Evolutionary conservation across 2,797 vertebrate genomes (phyloP).

Genomic region (Cyprinodon diabolis): DNA sequence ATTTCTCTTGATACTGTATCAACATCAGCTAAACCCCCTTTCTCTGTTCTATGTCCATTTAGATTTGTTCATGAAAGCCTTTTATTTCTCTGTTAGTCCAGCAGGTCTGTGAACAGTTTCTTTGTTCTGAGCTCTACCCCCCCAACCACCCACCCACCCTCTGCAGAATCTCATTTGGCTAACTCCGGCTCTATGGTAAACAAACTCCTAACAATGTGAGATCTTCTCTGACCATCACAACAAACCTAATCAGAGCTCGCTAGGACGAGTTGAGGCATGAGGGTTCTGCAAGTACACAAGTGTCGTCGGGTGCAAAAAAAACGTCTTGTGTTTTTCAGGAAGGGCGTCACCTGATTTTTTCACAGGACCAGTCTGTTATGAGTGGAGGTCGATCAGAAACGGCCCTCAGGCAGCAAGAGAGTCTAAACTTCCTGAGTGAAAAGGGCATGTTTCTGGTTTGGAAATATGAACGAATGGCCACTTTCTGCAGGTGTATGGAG

Average conservation of each 20-base stretch:
- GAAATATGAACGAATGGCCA: slow-evolving; percentile 10
- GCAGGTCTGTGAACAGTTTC: slow-evolving; percentile 66
- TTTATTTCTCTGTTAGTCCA: slow-evolving; percentile 68
- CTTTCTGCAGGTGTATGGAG: slow-evolving; percentile 70
- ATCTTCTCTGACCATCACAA: slow-evolving; percentile 65
- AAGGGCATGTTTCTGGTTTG: slow-evolving; percentile 6
- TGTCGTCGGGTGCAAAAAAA: slow-evolving; percentile 1
- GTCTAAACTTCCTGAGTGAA: slow-evolving; percentile 10
- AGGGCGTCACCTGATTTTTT: slow-evolving; percentile 61
- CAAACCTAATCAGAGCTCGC: slow-evolving; percentile 61
- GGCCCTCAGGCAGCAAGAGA: slow-evolving; percentile 15
- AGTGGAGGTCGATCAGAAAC: slow-evolving; percentile 33
- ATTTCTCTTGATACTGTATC: slow-evolving; percentile 39
- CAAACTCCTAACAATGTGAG: slow-evolving; percentile 63
- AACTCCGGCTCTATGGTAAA: slow-evolving; percentile 66
- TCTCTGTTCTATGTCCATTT: slow-evolving; percentile 55
- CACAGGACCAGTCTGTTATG: slow-evolving; percentile 43
- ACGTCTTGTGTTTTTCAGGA: slow-evolving; percentile 42
- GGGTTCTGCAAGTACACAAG: slow-evolving; percentile 6
- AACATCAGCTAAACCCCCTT: slow-evolving; percentile 6
- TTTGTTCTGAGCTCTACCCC: slow-evolving; percentile 61
- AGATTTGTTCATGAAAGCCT: slow-evolving; percentile 62
- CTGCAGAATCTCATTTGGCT: slow-evolving; percentile 49
- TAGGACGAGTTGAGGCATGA: slow-evolving; percentile 13
- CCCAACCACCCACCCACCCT: slow-evolving; percentile 40